Conservation (phyloP, 2,113 vertebrate genomes). For the Tautogolabrus adspersus region DNA sequence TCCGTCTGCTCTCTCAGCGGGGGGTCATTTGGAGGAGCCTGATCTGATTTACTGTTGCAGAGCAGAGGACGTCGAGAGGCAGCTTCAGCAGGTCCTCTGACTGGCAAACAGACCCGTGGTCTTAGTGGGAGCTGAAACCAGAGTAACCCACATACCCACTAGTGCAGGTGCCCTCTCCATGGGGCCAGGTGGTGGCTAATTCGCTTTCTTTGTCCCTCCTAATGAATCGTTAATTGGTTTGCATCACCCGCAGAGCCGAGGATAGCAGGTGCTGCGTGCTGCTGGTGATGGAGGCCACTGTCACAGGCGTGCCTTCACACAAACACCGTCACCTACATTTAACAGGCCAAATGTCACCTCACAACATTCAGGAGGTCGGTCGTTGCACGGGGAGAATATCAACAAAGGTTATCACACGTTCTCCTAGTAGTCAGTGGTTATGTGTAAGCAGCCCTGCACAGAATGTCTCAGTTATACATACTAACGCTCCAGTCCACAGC, state of each 20-base stretch:
- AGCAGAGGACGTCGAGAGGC: constrained; percentile 36
- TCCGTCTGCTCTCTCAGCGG: constrained; percentile 41
- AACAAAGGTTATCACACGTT: constrained; percentile 1
- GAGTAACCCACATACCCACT: constrained; percentile 80
- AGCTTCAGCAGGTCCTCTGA: constrained; percentile 34
- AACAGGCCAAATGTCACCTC: constrained; percentile 74
- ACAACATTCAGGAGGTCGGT: constrained; percentile 51
- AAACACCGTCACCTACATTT: constrained; percentile 51
- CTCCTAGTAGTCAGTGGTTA: background rate
- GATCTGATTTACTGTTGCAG: constrained; percentile 52
- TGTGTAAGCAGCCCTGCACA: background rate
- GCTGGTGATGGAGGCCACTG: constrained; percentile 65
- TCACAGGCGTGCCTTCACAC: constrained; percentile 44
- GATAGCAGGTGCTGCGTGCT: constrained; percentile 73
- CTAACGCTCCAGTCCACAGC: background rate
- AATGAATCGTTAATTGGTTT: constrained; percentile 88
- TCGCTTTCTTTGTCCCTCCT: constrained; percentile 83
- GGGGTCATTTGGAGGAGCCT: constrained; percentile 42
- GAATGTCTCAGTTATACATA: background rate
- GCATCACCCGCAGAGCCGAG: constrained; percentile 77
- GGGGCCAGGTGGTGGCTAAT: constrained; percentile 84
- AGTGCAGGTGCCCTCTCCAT: constrained; percentile 84
- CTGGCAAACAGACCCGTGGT: constrained; percentile 43
- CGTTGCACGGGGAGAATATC: background rate
- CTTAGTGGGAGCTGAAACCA: constrained; percentile 52